Conservation (phyloP, 2,113 vertebrate genomes). For the Charadrius vociferus region DNA sequence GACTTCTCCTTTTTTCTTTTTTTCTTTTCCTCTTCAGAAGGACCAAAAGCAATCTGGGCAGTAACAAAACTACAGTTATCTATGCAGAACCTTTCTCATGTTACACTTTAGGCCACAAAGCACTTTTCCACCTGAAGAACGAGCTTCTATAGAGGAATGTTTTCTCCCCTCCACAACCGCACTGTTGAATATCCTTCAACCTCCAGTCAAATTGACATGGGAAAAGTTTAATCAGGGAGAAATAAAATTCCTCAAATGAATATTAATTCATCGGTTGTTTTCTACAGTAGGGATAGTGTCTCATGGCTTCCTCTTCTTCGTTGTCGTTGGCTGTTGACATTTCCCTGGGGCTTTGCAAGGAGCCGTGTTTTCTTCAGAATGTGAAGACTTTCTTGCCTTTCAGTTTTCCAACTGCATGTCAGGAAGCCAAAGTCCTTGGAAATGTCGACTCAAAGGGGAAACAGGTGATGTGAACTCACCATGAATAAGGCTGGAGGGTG, state of each 20-base stretch:
- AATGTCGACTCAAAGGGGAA: conserved; percentile 59
- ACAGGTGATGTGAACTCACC: conserved; percentile 59
- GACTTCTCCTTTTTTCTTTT: not conserved
- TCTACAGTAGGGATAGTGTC: not conserved
- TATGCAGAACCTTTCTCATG: not conserved
- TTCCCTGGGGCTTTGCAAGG: not conserved
- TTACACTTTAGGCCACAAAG: not conserved
- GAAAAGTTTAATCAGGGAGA: not conserved
- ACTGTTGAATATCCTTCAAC: not conserved
- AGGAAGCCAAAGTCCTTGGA: conserved; percentile 60
- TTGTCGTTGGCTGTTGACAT: not conserved
- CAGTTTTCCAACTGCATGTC: not conserved
- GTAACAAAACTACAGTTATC: not conserved
- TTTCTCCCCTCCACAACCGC: not conserved
- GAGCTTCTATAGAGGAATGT: not conserved
- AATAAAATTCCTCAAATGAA: not conserved
- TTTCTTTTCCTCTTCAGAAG: not conserved
- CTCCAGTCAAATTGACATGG: not conserved
- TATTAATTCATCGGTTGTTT: not conserved
- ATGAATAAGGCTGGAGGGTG: conserved; percentile 47
- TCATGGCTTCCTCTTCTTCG: not conserved
- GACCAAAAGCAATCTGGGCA: not conserved
- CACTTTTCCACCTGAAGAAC: not conserved
- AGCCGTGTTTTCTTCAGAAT: not conserved
- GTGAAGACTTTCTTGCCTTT: conserved; percentile 6